Evolutionary conservation across 2,888 invertebrate genomes (phyloP).

Genomic region (Rhogogaster chlorosoma): DNA sequence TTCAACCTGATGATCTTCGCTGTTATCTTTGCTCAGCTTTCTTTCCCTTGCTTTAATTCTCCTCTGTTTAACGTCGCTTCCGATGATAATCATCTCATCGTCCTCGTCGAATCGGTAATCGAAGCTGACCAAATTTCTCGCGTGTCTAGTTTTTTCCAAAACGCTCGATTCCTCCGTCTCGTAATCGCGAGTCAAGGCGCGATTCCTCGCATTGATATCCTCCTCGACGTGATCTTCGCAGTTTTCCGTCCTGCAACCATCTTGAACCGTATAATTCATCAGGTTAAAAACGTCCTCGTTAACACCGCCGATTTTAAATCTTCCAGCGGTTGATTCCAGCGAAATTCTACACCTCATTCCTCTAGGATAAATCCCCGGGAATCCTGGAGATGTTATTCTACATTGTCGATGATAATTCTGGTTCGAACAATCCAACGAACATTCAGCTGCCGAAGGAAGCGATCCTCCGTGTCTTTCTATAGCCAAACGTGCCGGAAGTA

Average conservation of each 20-base stretch:
- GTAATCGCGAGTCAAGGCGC: neutral
- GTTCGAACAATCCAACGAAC: slow-evolving; percentile 68
- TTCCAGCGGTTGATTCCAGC: slow-evolving; percentile 66
- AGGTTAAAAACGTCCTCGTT: slow-evolving; percentile 67
- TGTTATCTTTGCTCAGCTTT: slow-evolving; percentile 51
- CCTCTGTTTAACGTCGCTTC: slow-evolving; percentile 59
- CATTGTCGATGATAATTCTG: slow-evolving; percentile 68
- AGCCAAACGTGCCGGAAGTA: slow-evolving; percentile 65
- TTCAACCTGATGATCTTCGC: slow-evolving; percentile 32
- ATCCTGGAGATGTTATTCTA: slow-evolving; percentile 67
- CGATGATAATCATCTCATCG: slow-evolving; percentile 66
- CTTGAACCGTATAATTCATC: slow-evolving; percentile 71
- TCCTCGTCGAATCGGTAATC: slow-evolving; percentile 61
- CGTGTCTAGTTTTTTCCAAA: slow-evolving; percentile 11
- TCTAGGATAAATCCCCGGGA: slow-evolving; percentile 70
- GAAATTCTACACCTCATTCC: slow-evolving; percentile 68
- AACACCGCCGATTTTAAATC: slow-evolving; percentile 70
- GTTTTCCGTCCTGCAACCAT: slow-evolving; percentile 68
- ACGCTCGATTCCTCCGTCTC: neutral
- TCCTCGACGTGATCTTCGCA: slow-evolving; percentile 67
- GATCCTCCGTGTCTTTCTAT: slow-evolving; percentile 67
- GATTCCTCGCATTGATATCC: slow-evolving; percentile 35
- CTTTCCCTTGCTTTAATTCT: slow-evolving; percentile 53
- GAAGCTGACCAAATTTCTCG: slow-evolving; percentile 16
- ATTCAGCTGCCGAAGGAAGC: slow-evolving; percentile 62